phyloP scores from a whole-genome alignment of 1,140 invertebrate species.

The Heliconius melpomene region DNA sequence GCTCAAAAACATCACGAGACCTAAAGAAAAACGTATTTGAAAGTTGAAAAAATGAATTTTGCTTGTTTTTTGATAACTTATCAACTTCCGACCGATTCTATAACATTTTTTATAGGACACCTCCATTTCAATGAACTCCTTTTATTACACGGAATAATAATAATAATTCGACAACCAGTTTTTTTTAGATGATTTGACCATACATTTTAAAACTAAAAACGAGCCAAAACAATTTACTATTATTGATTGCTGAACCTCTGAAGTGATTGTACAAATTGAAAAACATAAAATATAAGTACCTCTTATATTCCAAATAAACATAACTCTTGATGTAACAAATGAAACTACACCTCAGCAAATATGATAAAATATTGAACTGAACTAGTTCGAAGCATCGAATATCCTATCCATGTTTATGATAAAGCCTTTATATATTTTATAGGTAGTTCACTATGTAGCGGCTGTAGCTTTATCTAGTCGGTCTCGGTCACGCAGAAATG shows the following conservation, averaged over 20 bases:
- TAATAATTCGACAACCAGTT: too few species aligned
- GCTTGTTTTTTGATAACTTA: not conserved
- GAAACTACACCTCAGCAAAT: slow-evolving; percentile 33
- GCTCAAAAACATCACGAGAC: not conserved
- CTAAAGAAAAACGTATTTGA: slow-evolving; percentile 12
- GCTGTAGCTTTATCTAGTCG: slow-evolving; percentile 38
- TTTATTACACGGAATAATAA: too few species aligned
- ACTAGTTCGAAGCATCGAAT: slow-evolving; percentile 1
- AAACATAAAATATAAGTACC: not conserved
- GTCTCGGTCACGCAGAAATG: slow-evolving; percentile 58
- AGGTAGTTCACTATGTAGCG: not conserved
- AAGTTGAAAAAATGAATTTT: slow-evolving; percentile 13
- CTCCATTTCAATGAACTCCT: too few species aligned
- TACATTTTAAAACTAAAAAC: not conserved
- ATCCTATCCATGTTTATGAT: not conserved
- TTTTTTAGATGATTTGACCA: too few species aligned
- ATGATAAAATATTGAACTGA: slow-evolving; percentile 37
- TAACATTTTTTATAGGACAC: not conserved
- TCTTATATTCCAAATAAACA: slow-evolving; percentile 25
- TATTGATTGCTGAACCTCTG: not conserved
- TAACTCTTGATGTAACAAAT: slow-evolving; percentile 27
- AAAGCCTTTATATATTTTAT: not conserved
- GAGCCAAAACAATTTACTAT: not conserved
- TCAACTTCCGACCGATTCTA: not conserved
- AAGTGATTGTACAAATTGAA: not conserved